Evolutionary conservation across 2,797 vertebrate genomes (phyloP).

Genomic region (Cyclopterus lumpus): DNA sequence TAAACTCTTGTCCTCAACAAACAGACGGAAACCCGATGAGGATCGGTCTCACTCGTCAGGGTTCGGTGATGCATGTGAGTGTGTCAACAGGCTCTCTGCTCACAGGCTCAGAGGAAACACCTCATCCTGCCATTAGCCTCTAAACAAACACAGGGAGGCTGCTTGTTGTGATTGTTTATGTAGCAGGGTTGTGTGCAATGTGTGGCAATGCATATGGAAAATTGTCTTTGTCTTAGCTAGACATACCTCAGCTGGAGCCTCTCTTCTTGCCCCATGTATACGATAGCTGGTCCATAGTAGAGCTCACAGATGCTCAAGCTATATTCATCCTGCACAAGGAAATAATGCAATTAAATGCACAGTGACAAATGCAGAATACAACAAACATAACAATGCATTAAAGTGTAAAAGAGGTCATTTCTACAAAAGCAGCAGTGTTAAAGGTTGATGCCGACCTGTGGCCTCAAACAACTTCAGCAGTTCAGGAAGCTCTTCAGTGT

Average conservation of each 20-base stretch:
- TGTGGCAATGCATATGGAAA: neutral
- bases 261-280: conserved; percentile 68
- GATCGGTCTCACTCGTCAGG: conserved; percentile 54
- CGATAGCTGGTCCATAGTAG: conserved; percentile 60
- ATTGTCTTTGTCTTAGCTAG: conserved; percentile 10
- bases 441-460: conserved; percentile 16
- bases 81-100: conserved; percentile 63
- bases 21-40: conserved; percentile 62
- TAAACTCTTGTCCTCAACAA: conserved; percentile 52
- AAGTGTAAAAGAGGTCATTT: neutral
- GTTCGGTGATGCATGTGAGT: conserved; percentile 55
- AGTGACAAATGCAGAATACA: neutral
- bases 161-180: conserved; percentile 40
- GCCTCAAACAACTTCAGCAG: conserved; percentile 30
- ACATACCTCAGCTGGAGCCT: conserved; percentile 74
- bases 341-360: neutral
- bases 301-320: conserved; percentile 68
- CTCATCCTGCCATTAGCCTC: conserved; percentile 70
- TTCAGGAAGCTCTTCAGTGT: conserved; percentile 45
- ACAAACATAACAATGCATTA: neutral
- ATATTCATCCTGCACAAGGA: conserved; percentile 66
- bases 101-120: conserved; percentile 59
- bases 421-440: neutral
- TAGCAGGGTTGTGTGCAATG: conserved; percentile 4
- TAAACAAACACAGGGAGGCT: conserved; percentile 68